Conservation (phyloP, 1,140 invertebrate species). For the Brachionus asplanchnoidis region DNA sequence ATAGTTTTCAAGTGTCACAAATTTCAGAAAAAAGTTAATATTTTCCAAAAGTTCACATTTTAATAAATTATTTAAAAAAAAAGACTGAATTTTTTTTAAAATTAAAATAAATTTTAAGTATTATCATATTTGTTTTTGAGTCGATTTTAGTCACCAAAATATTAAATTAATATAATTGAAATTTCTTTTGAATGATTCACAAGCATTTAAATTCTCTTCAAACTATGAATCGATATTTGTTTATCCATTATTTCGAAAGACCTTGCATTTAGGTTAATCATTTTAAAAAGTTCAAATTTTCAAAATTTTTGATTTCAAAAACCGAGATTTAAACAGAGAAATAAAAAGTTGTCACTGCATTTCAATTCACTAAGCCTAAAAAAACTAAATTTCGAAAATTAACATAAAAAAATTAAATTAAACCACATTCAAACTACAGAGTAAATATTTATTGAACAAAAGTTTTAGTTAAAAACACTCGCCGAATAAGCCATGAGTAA, state of each 20-base stretch:
- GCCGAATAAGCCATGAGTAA: background rate
- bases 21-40: no score
- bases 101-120: no score
- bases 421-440: background rate
- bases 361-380: background rate
- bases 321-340: background rate
- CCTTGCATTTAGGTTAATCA: background rate
- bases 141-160: no score
- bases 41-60: no score
- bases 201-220: no score
- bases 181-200: no score
- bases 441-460: background rate
- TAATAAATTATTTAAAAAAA: no score
- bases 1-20: no score
- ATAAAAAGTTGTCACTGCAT: background rate
- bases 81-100: no score
- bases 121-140: no score
- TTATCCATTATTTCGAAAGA: background rate
- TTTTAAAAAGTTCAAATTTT: background rate
- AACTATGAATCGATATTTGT: background rate
- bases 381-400: background rate
- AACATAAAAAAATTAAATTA: background rate
- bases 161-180: no score
- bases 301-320: background rate
- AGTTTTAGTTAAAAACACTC: background rate